Evolutionary conservation across 2,113 vertebrate species (phyloP).

Genomic region (Ptychochromis oligacanthus): DNA sequence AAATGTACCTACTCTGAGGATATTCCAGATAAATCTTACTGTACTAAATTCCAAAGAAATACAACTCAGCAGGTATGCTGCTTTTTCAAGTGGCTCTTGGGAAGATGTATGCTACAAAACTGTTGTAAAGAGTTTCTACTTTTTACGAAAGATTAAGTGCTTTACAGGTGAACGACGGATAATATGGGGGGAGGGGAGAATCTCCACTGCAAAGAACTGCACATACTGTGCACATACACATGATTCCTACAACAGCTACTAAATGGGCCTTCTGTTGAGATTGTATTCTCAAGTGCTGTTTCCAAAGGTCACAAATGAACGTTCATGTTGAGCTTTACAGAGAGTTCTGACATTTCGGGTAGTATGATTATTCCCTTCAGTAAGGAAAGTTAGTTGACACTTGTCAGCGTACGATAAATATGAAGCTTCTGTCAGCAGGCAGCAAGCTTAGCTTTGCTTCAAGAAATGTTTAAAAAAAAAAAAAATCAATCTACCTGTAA

Average conservation of each 20-base stretch:
- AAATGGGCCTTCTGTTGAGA: background rate
- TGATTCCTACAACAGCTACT: background rate
- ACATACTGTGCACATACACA: background rate
- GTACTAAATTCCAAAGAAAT: conserved; percentile 15
- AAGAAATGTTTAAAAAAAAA: background rate
- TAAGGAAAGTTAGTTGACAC: background rate
- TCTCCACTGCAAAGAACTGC: background rate
- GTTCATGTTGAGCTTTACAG: conserved; percentile 2
- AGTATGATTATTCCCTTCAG: background rate
- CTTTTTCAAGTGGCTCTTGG: conserved; percentile 3
- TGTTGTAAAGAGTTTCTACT: background rate
- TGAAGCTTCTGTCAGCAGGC: background rate
- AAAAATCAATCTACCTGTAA: background rate
- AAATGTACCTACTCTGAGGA: no score
- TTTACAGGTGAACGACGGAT: background rate
- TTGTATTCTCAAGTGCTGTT: background rate
- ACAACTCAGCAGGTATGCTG: background rate
- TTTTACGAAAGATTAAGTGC: background rate
- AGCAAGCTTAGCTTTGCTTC: background rate
- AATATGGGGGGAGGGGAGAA: background rate
- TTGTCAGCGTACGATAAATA: background rate
- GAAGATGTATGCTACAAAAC: background rate
- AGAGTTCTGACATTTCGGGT: conserved; percentile 11
- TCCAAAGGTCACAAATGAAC: conserved; percentile 5
- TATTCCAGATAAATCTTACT: conserved; percentile 11